phyloP scores from a whole-genome alignment of 92 coral and sea anemone genomes.

The Paramuricea clavata region DNA sequence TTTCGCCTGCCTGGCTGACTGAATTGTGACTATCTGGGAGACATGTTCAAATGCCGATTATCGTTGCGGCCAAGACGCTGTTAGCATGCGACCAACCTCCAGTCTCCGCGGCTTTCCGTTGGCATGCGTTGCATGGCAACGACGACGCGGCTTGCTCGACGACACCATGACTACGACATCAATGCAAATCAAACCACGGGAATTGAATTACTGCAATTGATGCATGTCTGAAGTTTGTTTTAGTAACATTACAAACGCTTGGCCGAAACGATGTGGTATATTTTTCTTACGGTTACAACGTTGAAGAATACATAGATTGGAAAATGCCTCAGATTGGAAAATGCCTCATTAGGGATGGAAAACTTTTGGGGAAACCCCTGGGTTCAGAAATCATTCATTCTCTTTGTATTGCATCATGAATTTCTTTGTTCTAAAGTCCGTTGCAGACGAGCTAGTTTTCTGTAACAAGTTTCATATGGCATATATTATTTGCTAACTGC shows the following conservation, averaged over 20 bases:
- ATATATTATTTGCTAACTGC: too few species aligned
- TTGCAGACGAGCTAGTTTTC: background rate
- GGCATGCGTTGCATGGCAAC: background rate
- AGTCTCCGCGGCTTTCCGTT: background rate
- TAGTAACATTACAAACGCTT: too few species aligned
- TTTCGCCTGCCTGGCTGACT: too few species aligned
- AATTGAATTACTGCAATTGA: too few species aligned
- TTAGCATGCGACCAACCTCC: background rate
- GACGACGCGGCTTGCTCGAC: background rate
- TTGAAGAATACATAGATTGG: too few species aligned
- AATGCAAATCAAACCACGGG: too few species aligned
- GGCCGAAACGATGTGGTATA: too few species aligned
- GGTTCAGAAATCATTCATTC: background rate
- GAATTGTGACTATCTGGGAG: background rate
- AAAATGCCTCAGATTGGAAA: too few species aligned
- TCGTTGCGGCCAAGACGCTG: background rate
- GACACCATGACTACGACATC: too few species aligned
- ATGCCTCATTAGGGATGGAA: too few species aligned
- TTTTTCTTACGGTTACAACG: too few species aligned
- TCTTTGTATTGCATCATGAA: background rate
- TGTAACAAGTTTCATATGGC: background rate
- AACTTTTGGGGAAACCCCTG: background rate
- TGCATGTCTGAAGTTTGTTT: too few species aligned
- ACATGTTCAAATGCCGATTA: background rate
- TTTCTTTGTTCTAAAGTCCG: background rate